These are phyloP conservation scores for Stictocephala bisonia DNA, from an alignment of 2,888 invertebrate genomes.

Conservation along the genomic window DNA sequence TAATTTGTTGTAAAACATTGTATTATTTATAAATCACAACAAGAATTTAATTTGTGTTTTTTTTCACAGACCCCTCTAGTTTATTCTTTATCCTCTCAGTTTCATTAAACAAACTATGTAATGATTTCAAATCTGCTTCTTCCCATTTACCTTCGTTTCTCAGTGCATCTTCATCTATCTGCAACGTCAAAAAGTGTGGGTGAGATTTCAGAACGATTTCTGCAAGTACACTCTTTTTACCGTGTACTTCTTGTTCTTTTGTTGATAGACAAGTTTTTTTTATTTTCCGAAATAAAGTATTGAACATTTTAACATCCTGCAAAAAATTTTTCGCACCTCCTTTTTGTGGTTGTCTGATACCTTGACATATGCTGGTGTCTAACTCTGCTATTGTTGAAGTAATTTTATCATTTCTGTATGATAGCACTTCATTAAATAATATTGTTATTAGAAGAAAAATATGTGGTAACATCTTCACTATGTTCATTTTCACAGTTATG, in stretches of 20 bases:
- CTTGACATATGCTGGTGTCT: neutral
- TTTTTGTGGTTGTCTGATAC: slow-evolving; percentile 18
- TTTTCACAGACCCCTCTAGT: neutral
- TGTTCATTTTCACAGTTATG: no score
- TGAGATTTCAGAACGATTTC: slow-evolving; percentile 6
- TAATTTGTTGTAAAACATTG: no score
- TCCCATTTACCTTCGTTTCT: neutral
- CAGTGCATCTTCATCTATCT: neutral
- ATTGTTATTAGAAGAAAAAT: no score
- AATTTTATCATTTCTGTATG: neutral
- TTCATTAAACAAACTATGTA: slow-evolving; percentile 10
- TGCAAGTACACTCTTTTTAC: neutral
- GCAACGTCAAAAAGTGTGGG: neutral
- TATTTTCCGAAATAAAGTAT: slow-evolving; percentile 7
- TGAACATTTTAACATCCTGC: neutral
- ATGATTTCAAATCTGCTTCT: neutral
- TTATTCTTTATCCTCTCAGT: slow-evolving; percentile 1
- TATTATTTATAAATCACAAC: neutral
- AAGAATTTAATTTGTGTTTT: neutral
- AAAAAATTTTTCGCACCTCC: slow-evolving; percentile 22
- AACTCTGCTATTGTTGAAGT: neutral
- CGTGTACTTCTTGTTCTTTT: slow-evolving; percentile 6
- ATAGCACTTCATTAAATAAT: neutral
- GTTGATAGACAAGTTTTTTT: neutral
- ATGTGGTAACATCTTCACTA: no score